Evolutionary conservation across 2,797 vertebrate species (phyloP).

Genomic region (Emydoidea blandingii): DNA sequence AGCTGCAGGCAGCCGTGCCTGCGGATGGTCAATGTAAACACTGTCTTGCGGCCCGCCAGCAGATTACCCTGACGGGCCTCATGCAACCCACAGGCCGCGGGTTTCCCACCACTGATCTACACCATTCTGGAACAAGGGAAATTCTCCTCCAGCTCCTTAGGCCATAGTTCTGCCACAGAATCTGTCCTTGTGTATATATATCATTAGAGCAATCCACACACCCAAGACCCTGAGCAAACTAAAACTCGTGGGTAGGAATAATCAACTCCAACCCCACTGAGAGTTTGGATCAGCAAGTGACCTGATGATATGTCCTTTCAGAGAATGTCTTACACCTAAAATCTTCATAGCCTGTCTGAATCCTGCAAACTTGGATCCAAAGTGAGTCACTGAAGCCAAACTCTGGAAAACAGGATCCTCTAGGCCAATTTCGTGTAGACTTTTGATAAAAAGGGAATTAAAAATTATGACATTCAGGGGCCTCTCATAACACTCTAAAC

Average conservation of each 20-base stretch:
- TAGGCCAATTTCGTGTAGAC: slow-evolving; percentile 30
- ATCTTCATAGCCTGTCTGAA: slow-evolving; percentile 3
- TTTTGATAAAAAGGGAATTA: not conserved
- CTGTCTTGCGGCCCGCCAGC: too few relatives aligned
- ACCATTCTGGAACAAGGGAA: not conserved
- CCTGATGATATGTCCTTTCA: not conserved
- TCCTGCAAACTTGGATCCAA: not conserved
- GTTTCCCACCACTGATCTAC: too few relatives aligned
- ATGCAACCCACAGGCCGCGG: too few relatives aligned
- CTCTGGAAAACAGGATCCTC: not conserved
- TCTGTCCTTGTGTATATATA: not conserved
- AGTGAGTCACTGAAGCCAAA: not conserved
- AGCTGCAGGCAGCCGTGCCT: too few relatives aligned
- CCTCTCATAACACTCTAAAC: not conserved
- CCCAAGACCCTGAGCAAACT: not conserved
- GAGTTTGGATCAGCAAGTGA: not conserved
- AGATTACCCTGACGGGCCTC: too few relatives aligned
- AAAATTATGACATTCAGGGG: not conserved
- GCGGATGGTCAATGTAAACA: too few relatives aligned
- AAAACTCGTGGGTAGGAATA: slow-evolving; percentile 19
- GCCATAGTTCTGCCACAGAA: not conserved
- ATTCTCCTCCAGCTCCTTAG: not conserved
- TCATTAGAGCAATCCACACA: not conserved
- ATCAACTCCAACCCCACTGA: slow-evolving; percentile 1
- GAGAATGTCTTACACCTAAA: slow-evolving; percentile 13